A percentile compares a stretch with the other conserved stretches of the same genome.
Evolutionary conservation across 1,140 invertebrate genomes (phyloP).

Genomic region (Acromyrmex echinatior): DNA sequence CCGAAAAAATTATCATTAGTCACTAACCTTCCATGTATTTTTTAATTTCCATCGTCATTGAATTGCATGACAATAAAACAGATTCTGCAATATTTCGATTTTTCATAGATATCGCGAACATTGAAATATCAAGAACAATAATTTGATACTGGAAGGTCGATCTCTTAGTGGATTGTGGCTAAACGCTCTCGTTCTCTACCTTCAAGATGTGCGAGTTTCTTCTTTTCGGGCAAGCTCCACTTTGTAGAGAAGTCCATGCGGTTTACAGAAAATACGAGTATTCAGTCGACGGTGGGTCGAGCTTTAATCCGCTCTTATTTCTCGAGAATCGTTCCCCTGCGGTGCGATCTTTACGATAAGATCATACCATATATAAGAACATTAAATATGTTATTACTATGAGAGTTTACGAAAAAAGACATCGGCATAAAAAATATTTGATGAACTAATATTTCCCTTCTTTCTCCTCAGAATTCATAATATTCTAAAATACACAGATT

Average conservation of each 20-base stretch:
- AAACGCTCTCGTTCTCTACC: neutral
- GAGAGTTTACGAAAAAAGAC: constrained; percentile 27
- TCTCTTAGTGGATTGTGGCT: neutral
- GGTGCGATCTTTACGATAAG: constrained; percentile 59
- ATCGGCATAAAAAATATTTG: constrained; percentile 12
- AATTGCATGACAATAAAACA: constrained; percentile 23
- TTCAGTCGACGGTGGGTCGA: constrained; percentile 33
- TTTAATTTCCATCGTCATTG: neutral
- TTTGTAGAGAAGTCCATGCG: constrained; percentile 26
- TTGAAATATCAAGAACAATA: constrained; percentile 38
- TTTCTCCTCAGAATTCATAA: constrained; percentile 48
- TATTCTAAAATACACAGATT: neutral
- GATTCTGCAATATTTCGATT: neutral
- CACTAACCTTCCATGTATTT: neutral
- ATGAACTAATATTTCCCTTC: neutral
- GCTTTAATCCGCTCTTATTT: constrained; percentile 68
- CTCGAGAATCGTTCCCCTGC: constrained; percentile 48
- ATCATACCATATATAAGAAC: constrained; percentile 31
- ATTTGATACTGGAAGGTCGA: constrained; percentile 8
- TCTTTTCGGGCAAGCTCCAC: neutral
- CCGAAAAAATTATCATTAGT: constrained; percentile 13
- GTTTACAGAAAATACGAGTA: constrained; percentile 64
- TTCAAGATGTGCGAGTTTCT: neutral
- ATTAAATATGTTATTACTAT: constrained; percentile 46
- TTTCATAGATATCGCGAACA: neutral